A percentile compares a stretch with the other conserved stretches of the same genome.
These are phyloP conservation scores for Uropsilus gracilis DNA, from an alignment of 2,113 vertebrate species.

Conservation along the genomic window DNA sequence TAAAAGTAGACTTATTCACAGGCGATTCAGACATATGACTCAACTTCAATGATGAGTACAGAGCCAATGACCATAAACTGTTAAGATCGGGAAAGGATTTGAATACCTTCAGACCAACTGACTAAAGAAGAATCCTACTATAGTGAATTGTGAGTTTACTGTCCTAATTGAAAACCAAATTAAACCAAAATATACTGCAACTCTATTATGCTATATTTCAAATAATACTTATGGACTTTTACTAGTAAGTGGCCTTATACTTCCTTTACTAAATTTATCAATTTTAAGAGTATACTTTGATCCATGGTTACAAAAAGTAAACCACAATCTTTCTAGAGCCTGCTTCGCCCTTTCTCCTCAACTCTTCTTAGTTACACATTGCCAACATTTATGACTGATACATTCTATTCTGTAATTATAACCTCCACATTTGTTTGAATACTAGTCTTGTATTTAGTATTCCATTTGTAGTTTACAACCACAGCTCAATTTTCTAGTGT, in stretches of 20 bases:
- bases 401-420: background rate
- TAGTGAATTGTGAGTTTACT: background rate
- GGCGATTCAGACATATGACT: background rate
- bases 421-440: background rate
- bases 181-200: background rate
- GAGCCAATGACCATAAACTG: background rate
- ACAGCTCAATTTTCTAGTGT: background rate
- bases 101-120: background rate
- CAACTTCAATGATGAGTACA: background rate
- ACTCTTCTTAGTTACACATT: background rate
- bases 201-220: slow-evolving; percentile 22
- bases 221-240: background rate
- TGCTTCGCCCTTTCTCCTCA: background rate
- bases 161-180: background rate
- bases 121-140: background rate
- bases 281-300: background rate
- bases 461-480: background rate
- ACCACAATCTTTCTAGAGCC: background rate
- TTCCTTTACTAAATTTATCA: background rate
- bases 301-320: background rate
- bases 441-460: background rate
- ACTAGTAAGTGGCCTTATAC: background rate
- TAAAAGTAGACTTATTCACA: background rate
- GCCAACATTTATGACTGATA: background rate
- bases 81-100: background rate